Evolutionary conservation across 2,888 invertebrate genomes (phyloP).

Genomic region (Ophion slaviceki): DNA sequence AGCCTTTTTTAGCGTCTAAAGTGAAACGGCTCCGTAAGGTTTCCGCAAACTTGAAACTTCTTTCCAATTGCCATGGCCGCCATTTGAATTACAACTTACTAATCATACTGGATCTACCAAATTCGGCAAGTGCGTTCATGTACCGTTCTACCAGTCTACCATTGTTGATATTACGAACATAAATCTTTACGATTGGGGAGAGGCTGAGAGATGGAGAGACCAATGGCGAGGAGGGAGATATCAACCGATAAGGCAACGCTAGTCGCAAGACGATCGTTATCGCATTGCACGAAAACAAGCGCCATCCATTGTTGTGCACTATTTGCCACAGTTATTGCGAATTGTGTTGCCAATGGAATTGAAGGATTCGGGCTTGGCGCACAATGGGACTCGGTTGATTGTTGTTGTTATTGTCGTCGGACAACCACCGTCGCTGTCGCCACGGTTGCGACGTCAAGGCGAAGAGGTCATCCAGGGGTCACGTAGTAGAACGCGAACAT

Average conservation of each 20-base stretch:
- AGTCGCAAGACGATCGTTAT: slow-evolving; percentile 53
- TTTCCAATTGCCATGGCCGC: too few relatives aligned
- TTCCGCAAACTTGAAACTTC: too few relatives aligned
- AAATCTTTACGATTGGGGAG: neutral
- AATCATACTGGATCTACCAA: too few relatives aligned
- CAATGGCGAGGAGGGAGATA: slow-evolving; percentile 7
- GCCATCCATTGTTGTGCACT: slow-evolving; percentile 38
- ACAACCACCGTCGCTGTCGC: slow-evolving; percentile 40
- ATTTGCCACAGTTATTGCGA: slow-evolving; percentile 51
- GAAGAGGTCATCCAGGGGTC: slow-evolving; percentile 73
- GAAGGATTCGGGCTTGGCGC: slow-evolving; percentile 35
- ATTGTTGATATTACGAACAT: neutral
- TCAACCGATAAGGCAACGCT: slow-evolving; percentile 47
- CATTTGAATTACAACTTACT: too few relatives aligned
- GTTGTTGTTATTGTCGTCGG: slow-evolving; percentile 33
- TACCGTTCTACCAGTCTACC: too few relatives aligned
- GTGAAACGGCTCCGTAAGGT: too few relatives aligned
- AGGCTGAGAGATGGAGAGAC: neutral
- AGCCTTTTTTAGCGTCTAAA: too few relatives aligned
- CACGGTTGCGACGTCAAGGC: slow-evolving; percentile 72
- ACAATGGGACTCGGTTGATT: slow-evolving; percentile 49
- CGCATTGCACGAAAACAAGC: slow-evolving; percentile 57
- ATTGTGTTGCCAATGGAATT: slow-evolving; percentile 46
- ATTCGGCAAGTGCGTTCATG: too few relatives aligned
- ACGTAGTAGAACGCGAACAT: slow-evolving; percentile 61